Conservation (phyloP, 2,113 vertebrate genomes). For the Scalopus aquaticus region DNA sequence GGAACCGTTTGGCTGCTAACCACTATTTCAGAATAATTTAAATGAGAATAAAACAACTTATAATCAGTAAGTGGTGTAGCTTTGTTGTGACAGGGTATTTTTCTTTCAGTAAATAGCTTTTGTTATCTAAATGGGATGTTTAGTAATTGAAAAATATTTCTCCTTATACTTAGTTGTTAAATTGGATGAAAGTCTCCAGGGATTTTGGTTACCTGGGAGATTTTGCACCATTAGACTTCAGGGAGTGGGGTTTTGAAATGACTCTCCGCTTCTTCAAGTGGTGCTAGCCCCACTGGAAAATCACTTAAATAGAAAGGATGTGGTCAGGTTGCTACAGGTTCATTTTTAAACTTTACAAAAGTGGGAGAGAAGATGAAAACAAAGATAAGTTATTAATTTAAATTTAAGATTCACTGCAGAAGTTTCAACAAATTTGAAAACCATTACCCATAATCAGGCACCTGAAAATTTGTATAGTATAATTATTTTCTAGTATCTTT, state of each 20-base stretch:
- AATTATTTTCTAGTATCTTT: slow-evolving; percentile 46
- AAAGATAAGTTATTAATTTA: slow-evolving; percentile 42
- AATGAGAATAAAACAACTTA: slow-evolving; percentile 35
- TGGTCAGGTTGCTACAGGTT: slow-evolving; percentile 53
- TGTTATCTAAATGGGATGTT: slow-evolving; percentile 48
- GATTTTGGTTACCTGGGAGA: slow-evolving; percentile 62
- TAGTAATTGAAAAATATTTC: slow-evolving; percentile 52
- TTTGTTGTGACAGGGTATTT: slow-evolving; percentile 41
- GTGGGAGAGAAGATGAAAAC: background rate
- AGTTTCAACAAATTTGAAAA: slow-evolving; percentile 46
- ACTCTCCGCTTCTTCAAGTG: background rate
- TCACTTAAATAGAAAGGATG: slow-evolving; percentile 51
- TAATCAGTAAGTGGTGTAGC: background rate
- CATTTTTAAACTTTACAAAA: slow-evolving; percentile 49
- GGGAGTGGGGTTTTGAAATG: slow-evolving; percentile 61
- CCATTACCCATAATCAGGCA: slow-evolving; percentile 15
- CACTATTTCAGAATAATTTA: slow-evolving; percentile 44
- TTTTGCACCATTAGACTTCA: slow-evolving; percentile 43
- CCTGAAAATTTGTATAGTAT: background rate
- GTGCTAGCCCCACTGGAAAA: slow-evolving; percentile 49
- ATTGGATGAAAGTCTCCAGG: slow-evolving; percentile 29
- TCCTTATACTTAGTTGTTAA: slow-evolving; percentile 44
- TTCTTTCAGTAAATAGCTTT: slow-evolving; percentile 41
- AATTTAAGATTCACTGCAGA: slow-evolving; percentile 27
- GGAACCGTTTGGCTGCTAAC: slow-evolving; percentile 34